Evolutionary conservation across 2,113 vertebrate genomes (phyloP).

Genomic region (Hyla sarda): DNA sequence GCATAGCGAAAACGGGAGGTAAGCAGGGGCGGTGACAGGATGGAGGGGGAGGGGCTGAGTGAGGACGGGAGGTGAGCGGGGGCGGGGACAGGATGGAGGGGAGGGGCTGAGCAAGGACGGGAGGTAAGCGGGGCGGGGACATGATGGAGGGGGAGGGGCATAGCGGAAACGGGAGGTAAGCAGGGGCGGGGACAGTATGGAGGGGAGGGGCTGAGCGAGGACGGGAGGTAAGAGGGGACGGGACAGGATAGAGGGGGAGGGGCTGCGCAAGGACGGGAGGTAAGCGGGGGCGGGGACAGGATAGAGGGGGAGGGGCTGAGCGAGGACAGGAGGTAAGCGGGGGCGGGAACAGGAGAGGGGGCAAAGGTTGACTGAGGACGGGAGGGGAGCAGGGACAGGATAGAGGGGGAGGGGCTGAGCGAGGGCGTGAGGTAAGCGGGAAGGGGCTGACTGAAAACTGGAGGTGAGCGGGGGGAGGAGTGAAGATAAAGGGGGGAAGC

Average conservation of each 20-base stretch:
- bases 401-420: too few species aligned
- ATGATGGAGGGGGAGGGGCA: neutral
- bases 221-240: conserved; percentile 74
- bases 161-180: too few species aligned
- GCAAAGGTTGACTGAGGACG: neutral
- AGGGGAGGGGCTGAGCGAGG: too few species aligned
- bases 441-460: neutral
- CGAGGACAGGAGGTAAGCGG: neutral
- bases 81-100: neutral
- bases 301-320: neutral
- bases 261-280: neutral
- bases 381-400: neutral
- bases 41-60: neutral
- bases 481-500: neutral
- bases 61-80: neutral
- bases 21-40: neutral
- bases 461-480: neutral
- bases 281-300: neutral
- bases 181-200: too few species aligned
- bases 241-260: neutral
- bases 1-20: neutral
- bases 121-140: neutral
- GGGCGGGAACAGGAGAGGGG: neutral
- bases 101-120: neutral
- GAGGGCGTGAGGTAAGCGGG: conserved; percentile 74